Evolutionary conservation across 2,113 vertebrate genomes (phyloP), one percentile per base, ranked within the genome.

Genomic region (Pelodiscus sinensis): DNA sequence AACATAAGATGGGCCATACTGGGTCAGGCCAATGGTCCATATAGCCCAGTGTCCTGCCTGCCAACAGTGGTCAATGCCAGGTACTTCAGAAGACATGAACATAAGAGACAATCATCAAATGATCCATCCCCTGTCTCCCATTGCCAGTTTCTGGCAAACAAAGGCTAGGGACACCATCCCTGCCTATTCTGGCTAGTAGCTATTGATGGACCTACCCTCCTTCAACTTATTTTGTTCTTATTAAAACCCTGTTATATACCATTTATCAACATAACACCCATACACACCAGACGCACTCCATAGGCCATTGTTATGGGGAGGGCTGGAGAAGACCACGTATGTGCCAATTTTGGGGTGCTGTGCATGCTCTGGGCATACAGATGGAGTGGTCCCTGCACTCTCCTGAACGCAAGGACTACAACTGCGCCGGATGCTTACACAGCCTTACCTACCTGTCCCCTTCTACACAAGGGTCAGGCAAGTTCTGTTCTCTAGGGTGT

Each of bases 401-500:
- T 31, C 55, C 2, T 2, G 2, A 65, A n/a, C 79, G 12, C 29
- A 60, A 55, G 52, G 52, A n/a, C 2, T 7, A 50, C 10, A 58
- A 24, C 15, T 38, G 38, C 15, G 27, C 35, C 79, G 62, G 54
- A 87, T 51, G 73, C 82, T 91, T 16, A 3, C 50, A 31, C 18
- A 82, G 88, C 8, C 3, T 57, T 29, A 38, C 9, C 77, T 92
- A 21, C 5, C 12, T 65, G 80, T 38, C 60, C 79, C 86, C 54
- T 38, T 2, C 14, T 7, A 29, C 13, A 5, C 52, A 54, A 22
- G 65, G 44, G 31, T n/a, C 31, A 58, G 55, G 71, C 10, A 71
- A 79, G 29, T 51, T 90, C 65, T 31, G 50, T 50, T 75, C 25
- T 77, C 82, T 78, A 88, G 71, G 90, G 91, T 90, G 75, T 19